A percentile compares a stretch with the other conserved stretches of the same genome.
These are phyloP conservation scores for Rhagophthalmus giganteus DNA, from an alignment of 2,888 invertebrate genomes.

Conservation along the genomic window DNA sequence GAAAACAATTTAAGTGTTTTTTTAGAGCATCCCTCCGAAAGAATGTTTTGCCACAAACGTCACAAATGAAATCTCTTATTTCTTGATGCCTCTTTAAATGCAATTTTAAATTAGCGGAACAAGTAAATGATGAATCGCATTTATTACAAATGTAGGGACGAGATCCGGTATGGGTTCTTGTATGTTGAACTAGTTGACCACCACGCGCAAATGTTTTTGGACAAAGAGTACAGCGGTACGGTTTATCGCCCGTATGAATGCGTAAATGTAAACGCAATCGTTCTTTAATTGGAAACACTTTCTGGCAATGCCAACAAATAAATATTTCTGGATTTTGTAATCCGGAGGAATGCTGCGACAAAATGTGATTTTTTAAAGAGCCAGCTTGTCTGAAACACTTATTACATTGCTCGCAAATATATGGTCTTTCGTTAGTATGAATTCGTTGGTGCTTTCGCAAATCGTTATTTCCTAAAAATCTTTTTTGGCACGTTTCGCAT, in stretches of 20 bases:
- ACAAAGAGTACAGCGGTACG: conserved; percentile 66
- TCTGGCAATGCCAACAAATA: conserved; percentile 74
- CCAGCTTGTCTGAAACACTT: conserved; percentile 67
- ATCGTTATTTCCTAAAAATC: conserved; percentile 66
- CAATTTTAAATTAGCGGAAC: conserved; percentile 63
- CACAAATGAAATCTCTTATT: conserved; percentile 76
- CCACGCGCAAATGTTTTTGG: conserved; percentile 70
- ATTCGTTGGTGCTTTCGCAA: conserved; percentile 68
- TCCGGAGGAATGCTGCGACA: conserved; percentile 59
- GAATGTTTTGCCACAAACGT: conserved; percentile 79
- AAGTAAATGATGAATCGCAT: conserved; percentile 73
- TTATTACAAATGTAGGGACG: conserved; percentile 72
- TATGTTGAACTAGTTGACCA: conserved; percentile 75
- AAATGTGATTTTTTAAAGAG: conserved; percentile 67
- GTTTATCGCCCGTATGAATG: conserved; percentile 72
- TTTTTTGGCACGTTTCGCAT: conserved; percentile 68
- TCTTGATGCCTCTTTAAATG: conserved; percentile 74
- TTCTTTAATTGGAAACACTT: conserved; percentile 76
- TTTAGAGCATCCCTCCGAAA: conserved; percentile 73
- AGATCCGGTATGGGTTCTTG: conserved; percentile 72
- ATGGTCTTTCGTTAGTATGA: conserved; percentile 68
- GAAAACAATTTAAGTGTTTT: conserved; percentile 76
- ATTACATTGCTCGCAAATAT: conserved; percentile 64
- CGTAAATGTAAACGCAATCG: conserved; percentile 73
- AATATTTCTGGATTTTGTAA: conserved; percentile 57